phyloP scores from a whole-genome alignment of 2,797 vertebrate genomes.

The Melanotaenia nigrans region DNA sequence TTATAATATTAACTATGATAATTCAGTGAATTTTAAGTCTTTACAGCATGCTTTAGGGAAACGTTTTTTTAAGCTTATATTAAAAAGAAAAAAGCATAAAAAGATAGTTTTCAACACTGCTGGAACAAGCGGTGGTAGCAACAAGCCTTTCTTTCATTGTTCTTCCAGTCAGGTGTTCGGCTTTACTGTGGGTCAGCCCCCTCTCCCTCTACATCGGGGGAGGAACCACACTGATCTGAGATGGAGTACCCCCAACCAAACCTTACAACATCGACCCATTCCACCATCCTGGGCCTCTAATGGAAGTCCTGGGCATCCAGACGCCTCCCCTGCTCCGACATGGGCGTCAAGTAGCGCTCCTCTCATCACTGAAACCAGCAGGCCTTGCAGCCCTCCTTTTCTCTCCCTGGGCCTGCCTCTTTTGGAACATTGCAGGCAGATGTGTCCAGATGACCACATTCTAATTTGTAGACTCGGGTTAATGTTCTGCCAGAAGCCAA shows the following conservation, averaged over 20 bases:
- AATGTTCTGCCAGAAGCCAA: slow-evolving; percentile 76
- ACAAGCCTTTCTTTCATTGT: slow-evolving; percentile 64
- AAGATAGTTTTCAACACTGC: slow-evolving; percentile 33
- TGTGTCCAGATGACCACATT: slow-evolving; percentile 81
- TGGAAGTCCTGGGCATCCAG: slow-evolving; percentile 82
- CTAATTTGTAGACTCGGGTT: slow-evolving; percentile 82
- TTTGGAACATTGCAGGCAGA: slow-evolving; percentile 79
- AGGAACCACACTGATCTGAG: slow-evolving; percentile 79
- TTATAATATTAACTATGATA: slow-evolving; percentile 3
- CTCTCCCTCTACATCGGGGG: slow-evolving; percentile 68
- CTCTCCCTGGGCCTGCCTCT: slow-evolving; percentile 73
- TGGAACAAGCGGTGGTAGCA: slow-evolving; percentile 36
- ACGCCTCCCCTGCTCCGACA: slow-evolving; percentile 74
- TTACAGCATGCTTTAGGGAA: background rate
- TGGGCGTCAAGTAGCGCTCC: slow-evolving; percentile 75
- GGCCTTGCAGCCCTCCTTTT: slow-evolving; percentile 67
- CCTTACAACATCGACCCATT: slow-evolving; percentile 79
- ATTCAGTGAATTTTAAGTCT: slow-evolving; percentile 8
- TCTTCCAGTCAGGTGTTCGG: slow-evolving; percentile 71
- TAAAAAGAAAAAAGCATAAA: slow-evolving; percentile 16
- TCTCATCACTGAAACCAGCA: slow-evolving; percentile 81
- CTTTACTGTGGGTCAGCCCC: slow-evolving; percentile 73
- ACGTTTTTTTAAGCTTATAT: slow-evolving; percentile 6
- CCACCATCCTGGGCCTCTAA: slow-evolving; percentile 83
- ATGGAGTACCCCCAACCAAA: slow-evolving; percentile 84